Conservation (phyloP, 2,113 vertebrate species). For the Agapornis roseicollis region DNA sequence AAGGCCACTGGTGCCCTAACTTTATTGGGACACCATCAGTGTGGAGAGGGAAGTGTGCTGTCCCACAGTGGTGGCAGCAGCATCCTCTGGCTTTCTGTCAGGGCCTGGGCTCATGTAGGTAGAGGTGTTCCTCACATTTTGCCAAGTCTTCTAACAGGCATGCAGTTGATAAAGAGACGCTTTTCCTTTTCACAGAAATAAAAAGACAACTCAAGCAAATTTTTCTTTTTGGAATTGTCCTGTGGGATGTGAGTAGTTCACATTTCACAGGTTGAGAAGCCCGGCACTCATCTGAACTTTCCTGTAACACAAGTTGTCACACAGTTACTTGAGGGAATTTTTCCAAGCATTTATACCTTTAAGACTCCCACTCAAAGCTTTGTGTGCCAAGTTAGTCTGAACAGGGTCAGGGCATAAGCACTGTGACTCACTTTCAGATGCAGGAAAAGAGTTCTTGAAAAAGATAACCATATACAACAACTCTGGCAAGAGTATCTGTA, state of each 20-base stretch:
- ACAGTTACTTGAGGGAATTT: background rate
- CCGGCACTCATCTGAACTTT: background rate
- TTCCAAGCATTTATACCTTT: rapidly evolving
- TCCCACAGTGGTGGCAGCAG: background rate
- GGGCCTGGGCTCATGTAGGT: background rate
- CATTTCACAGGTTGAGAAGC: background rate
- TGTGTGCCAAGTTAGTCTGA: background rate
- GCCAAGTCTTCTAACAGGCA: background rate
- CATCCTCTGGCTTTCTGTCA: background rate
- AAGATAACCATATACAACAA: background rate
- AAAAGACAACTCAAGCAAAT: background rate
- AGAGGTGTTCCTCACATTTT: background rate
- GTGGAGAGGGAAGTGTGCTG: background rate
- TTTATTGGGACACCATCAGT: background rate
- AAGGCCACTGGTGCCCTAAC: background rate
- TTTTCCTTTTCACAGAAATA: background rate
- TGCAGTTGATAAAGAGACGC: background rate
- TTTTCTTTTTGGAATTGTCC: background rate
- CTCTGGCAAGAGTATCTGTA: background rate
- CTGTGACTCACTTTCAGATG: background rate
- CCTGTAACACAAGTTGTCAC: background rate
- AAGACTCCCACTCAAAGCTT: background rate
- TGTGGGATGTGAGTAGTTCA: background rate
- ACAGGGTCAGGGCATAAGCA: background rate
- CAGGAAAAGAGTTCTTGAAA: background rate